These are phyloP conservation scores for Pempheris klunzingeri DNA, from an alignment of 2,797 vertebrate genomes.

Conservation along the genomic window DNA sequence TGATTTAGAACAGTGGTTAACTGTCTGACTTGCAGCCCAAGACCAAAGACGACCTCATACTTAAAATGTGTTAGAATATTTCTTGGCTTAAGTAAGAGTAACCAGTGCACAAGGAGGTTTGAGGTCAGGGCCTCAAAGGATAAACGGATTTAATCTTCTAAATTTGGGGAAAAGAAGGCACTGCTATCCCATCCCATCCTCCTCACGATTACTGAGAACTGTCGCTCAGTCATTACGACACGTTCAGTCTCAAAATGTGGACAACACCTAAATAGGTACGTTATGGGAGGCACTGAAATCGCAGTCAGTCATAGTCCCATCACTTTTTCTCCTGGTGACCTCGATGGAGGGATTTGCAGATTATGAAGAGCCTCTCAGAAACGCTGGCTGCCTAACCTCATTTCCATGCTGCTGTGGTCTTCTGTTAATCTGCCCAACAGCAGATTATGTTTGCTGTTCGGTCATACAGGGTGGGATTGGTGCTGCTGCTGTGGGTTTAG, in stretches of 20 bases:
- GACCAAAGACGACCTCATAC: background rate
- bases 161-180: background rate
- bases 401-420: constrained; percentile 73
- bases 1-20: no score
- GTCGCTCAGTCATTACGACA: background rate
- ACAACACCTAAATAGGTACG: background rate
- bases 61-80: background rate
- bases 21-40: background rate
- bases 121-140: background rate
- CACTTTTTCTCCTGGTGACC: constrained; percentile 56
- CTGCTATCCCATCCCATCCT: no score
- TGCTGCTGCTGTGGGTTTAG: constrained; percentile 56
- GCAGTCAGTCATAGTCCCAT: background rate
- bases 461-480: constrained; percentile 53
- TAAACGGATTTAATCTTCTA: background rate
- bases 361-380: constrained; percentile 68
- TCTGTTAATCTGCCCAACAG: constrained; percentile 75
- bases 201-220: no score
- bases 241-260: background rate
- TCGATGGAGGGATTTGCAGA: constrained; percentile 77
- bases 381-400: constrained; percentile 71
- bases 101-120: background rate
- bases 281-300: background rate
- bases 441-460: constrained; percentile 73
- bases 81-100: background rate